Evolutionary conservation across 2,797 vertebrate species (phyloP).

Genomic region (Channa striata): DNA sequence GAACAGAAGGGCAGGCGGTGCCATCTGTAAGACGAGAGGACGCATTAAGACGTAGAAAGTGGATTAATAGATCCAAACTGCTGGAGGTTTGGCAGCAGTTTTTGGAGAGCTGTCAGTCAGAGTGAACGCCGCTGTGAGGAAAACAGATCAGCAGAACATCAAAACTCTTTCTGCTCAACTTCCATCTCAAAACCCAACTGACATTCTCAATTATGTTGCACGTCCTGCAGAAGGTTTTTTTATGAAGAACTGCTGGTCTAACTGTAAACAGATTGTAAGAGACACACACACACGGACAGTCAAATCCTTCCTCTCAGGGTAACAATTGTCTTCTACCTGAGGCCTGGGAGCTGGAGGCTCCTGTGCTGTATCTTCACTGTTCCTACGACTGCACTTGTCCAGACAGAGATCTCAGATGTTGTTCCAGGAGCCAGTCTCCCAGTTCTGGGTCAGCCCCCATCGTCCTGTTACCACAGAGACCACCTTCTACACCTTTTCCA

Average conservation of each 20-base stretch:
- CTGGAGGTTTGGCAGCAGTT: neutral
- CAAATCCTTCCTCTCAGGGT: too few species aligned
- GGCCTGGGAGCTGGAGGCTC: too few species aligned
- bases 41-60: neutral
- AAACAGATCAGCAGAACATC: neutral
- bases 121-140: neutral
- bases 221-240: neutral
- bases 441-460: too few species aligned
- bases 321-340: neutral
- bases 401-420: too few species aligned
- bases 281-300: too few species aligned
- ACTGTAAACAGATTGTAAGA: too few species aligned
- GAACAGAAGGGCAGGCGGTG: neutral
- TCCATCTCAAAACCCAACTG: neutral
- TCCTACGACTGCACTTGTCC: too few species aligned
- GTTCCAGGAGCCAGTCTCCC: too few species aligned
- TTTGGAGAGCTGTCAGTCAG: constrained; percentile 10
- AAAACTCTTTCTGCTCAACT: neutral
- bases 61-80: neutral
- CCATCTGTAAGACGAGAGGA: neutral
- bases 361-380: too few species aligned
- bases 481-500: too few species aligned
- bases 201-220: neutral
- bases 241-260: too few species aligned
- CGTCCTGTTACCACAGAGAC: too few species aligned